Base-by-base conservation (phyloP, 2,888 invertebrate genomes). In the Erpobdella octoculata region DNA sequence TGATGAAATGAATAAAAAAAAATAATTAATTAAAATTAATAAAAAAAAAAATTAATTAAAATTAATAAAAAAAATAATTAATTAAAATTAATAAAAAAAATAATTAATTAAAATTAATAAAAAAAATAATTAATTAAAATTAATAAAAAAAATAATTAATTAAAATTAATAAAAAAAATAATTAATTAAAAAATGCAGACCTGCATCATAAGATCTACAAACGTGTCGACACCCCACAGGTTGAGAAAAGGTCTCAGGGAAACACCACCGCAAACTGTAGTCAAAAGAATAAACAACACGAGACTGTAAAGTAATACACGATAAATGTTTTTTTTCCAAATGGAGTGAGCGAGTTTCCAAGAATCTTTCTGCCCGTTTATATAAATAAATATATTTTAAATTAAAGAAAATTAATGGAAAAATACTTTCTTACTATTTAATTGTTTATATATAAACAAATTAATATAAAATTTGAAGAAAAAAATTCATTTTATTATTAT, bases 201-300 rank as follows among this genome's bases (percentile, higher is more conserved):
- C 79, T 81, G 79, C 71, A 85, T 76, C 46, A 86, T 79, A 18
- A 86, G 81, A 66, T 84, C 83, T 2, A 83, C 83, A 77, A 84
- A 85, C 31, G 83, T 81, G n/a, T 83, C 78, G 1, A 80, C 76
- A 41, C 80, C 84, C 71, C 92, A 81, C 0, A 88, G 86, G 76
- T 86, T 87, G 8, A 92, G 84, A 80, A 89, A 92, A 0, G 91
- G 91, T 67, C 79, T 78, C 8, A 82, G 67, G 4, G 75, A 75
- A 21, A 79, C 73, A 9, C 72, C 74, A 41, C 58, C 18, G 6
- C 72, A 71, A 18, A 37, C 73, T 71, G 37, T 41, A 1, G 21
- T 15, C 12, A 12, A 67, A 41, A 67, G 8, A 8, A 67, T 12
- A 12, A 53, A 9, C 8, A 21, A 21, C 37, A 68, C 18, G 15